Conservation (phyloP, 2,797 vertebrate species). For the Lacerta agilis region DNA sequence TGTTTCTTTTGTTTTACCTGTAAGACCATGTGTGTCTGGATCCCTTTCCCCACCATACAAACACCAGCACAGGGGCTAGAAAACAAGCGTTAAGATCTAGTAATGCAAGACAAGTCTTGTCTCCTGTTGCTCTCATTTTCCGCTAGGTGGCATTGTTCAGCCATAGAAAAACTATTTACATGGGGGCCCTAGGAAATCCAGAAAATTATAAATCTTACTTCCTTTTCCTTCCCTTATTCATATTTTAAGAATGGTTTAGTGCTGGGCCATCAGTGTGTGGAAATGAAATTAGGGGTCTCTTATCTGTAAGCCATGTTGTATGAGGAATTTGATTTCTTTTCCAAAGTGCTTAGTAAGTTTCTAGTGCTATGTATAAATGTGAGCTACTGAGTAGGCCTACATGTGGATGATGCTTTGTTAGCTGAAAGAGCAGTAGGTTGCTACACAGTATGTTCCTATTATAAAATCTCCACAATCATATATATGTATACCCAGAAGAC, state of each 20-base stretch:
- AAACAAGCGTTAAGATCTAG: not conserved
- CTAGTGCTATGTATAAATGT: not conserved
- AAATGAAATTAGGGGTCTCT: not conserved
- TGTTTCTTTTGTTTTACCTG: not conserved
- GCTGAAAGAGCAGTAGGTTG: not conserved
- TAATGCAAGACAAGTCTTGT: not conserved
- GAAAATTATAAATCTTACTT: not conserved
- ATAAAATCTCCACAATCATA: too few relatives aligned
- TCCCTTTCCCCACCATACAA: not conserved
- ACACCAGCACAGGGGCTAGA: not conserved
- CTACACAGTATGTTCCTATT: too few relatives aligned
- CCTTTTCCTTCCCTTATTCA: not conserved
- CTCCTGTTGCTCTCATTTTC: not conserved
- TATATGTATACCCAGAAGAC: too few relatives aligned
- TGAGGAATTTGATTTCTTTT: not conserved
- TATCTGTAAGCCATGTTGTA: not conserved
- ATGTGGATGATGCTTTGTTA: not conserved
- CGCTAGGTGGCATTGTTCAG: not conserved
- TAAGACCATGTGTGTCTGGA: not conserved
- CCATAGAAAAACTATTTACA: not conserved
- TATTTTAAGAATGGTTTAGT: not conserved
- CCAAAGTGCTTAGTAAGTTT: not conserved
- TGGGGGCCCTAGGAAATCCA: not conserved
- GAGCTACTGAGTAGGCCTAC: not conserved
- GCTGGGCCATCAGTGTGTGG: not conserved